Conservation (phyloP, 1,140 invertebrate genomes). For the Monomorium pharaonis region DNA sequence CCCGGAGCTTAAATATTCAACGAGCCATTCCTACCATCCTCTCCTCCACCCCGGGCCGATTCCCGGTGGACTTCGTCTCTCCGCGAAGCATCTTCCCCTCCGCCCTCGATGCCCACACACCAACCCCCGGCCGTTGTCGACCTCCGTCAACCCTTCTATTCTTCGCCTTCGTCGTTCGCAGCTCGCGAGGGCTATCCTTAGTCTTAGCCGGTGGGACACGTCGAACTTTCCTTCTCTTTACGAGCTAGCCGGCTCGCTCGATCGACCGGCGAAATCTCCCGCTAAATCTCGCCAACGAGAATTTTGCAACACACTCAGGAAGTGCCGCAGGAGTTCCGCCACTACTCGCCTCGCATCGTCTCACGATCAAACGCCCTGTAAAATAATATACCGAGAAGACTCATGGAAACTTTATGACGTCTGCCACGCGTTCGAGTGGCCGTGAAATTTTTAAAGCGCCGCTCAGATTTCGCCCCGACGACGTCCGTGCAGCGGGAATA, state of each 20-base stretch:
- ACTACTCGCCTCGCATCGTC: not conserved
- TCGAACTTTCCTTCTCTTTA: constrained; percentile 45
- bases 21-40: constrained; percentile 46
- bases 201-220: constrained; percentile 29
- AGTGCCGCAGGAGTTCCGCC: too few relatives aligned
- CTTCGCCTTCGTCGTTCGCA: not conserved
- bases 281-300: constrained; percentile 31
- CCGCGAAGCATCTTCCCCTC: constrained; percentile 1
- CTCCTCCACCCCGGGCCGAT: constrained; percentile 2
- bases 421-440: constrained; percentile 20
- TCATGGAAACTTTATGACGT: constrained; percentile 39
- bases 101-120: not conserved
- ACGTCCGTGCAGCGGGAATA: not conserved
- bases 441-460: constrained; percentile 32
- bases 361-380: constrained; percentile 40
- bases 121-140: not conserved
- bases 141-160: constrained; percentile 19
- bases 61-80: constrained; percentile 51
- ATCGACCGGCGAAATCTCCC: constrained; percentile 24
- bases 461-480: constrained; percentile 1
- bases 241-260: constrained; percentile 32
- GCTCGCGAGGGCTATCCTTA: not conserved
- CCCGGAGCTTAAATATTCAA: constrained; percentile 76
- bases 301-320: constrained; percentile 21
- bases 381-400: constrained; percentile 40